These are phyloP conservation scores for Coremacera marginata DNA, from an alignment of 2,888 invertebrate genomes.

Conservation along the genomic window DNA sequence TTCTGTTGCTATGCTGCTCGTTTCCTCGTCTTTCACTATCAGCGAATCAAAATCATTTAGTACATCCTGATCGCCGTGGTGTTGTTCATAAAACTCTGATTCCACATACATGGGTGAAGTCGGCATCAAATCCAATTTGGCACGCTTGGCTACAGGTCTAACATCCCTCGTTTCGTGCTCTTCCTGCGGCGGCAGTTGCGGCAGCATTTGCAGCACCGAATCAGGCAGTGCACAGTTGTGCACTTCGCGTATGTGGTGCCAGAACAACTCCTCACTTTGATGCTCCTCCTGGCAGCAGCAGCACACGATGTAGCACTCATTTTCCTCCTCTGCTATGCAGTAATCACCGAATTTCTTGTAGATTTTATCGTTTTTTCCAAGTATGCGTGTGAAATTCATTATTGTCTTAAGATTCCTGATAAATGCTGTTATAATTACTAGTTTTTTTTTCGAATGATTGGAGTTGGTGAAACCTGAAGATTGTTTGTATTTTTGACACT, in stretches of 20 bases:
- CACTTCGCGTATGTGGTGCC: constrained; percentile 36
- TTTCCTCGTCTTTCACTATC: constrained; percentile 7
- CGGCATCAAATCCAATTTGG: neutral
- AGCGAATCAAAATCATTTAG: constrained; percentile 9
- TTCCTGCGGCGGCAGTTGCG: neutral
- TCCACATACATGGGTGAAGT: constrained; percentile 31
- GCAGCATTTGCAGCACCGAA: constrained; percentile 19
- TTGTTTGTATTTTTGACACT: too few relatives aligned
- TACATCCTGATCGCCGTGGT: constrained; percentile 25
- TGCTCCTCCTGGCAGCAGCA: constrained; percentile 40
- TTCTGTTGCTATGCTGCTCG: neutral
- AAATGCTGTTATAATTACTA: neutral
- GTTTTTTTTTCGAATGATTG: neutral
- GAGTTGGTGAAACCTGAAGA: neutral
- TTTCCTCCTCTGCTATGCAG: constrained; percentile 39
- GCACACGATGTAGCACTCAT: constrained; percentile 41
- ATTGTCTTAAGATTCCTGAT: neutral
- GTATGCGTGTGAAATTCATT: constrained; percentile 41
- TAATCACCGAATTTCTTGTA: constrained; percentile 44
- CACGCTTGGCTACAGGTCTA: neutral
- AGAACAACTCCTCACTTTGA: constrained; percentile 35
- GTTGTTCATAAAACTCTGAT: constrained; percentile 31
- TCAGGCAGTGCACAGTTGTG: constrained; percentile 37
- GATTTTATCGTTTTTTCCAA: constrained; percentile 42
- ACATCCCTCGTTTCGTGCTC: neutral